Evolutionary conservation across 2,888 invertebrate genomes (phyloP).

Genomic region (Nemotelus nigrinus): DNA sequence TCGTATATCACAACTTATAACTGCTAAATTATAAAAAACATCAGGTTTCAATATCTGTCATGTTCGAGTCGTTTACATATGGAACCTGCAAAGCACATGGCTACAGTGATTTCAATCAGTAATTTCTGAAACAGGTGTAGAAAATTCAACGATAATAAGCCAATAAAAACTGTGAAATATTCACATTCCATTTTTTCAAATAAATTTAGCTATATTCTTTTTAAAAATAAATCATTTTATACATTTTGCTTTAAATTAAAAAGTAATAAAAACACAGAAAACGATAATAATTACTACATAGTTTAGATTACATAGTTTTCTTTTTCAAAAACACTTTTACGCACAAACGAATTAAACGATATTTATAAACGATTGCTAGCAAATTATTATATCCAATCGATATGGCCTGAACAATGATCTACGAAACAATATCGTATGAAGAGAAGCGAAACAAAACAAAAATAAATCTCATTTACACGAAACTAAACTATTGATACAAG

Average conservation of each 20-base stretch:
- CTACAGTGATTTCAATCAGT: no score
- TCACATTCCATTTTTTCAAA: background rate
- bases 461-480: slow-evolving; percentile 1
- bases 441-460: slow-evolving; percentile 17
- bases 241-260: slow-evolving; percentile 30
- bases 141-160: no score
- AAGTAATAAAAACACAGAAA: slow-evolving; percentile 35
- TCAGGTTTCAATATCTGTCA: no score
- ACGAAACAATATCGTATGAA: slow-evolving; percentile 8
- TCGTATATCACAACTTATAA: no score
- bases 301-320: background rate
- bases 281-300: slow-evolving; percentile 5
- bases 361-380: no score
- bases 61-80: no score
- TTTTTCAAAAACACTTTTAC: slow-evolving; percentile 20
- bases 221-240: slow-evolving; percentile 24
- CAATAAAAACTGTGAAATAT: no score
- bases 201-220: slow-evolving; percentile 38
- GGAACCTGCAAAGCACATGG: no score
- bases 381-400: background rate
- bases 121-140: no score
- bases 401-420: slow-evolving; percentile 36
- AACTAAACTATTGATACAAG: slow-evolving; percentile 10
- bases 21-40: no score
- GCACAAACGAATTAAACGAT: slow-evolving; percentile 16